Evolutionary conservation across 2,113 vertebrate genomes (phyloP), one percentile per base, ranked within the genome.

Genomic region (Rhipidura dahli): DNA sequence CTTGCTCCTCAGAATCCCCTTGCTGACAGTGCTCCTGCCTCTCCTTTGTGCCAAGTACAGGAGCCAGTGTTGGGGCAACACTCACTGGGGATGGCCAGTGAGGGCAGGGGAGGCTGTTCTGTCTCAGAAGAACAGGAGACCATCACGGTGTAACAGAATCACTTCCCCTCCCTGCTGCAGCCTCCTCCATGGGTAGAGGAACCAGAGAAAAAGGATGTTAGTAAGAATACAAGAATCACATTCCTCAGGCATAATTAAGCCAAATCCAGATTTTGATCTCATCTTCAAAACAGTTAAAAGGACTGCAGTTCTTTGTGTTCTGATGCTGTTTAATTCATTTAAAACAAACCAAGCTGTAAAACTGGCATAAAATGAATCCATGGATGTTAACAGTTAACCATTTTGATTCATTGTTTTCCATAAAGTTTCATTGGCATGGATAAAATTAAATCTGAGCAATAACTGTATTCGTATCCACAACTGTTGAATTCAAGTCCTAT

Each of bases 61-160:
- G 21, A 45, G 24, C 5, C 1, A 4, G 7, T 15, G 15, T 7
- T 7, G 59, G 13, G 11, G 10, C 5, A 78, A 10, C 0, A 1
- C 8, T 9, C 31, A 13, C 24, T 54, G 12, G 5, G 12, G 2
- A 1, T 15, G 33, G 19, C 27, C 49, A 18, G 4, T 14, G 66
- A 89, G 53, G 8, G 13, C 26, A 51, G 15, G 5, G 21, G 22
- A 54, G 22, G 19, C 19, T 79, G 17, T 4, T 80, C 23, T 11
- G 17, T 11, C 17, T 57, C 66, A 37, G 33, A 64, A 59, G 30
- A 56, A 3, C 11, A 10, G 22, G 44, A 91, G 31, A 50, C 6
- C 10, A 16, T 9, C 35, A 28, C 2, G 7, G 6, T 18, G 9
- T 6, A 50, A 33, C 4, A 17, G 31, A 75, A 30, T 18, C 16